Evolutionary conservation across 2,888 invertebrate genomes (phyloP), one percentile per base, ranked within the genome.

Genomic region (Sinodicranocentrus sp.): DNA sequence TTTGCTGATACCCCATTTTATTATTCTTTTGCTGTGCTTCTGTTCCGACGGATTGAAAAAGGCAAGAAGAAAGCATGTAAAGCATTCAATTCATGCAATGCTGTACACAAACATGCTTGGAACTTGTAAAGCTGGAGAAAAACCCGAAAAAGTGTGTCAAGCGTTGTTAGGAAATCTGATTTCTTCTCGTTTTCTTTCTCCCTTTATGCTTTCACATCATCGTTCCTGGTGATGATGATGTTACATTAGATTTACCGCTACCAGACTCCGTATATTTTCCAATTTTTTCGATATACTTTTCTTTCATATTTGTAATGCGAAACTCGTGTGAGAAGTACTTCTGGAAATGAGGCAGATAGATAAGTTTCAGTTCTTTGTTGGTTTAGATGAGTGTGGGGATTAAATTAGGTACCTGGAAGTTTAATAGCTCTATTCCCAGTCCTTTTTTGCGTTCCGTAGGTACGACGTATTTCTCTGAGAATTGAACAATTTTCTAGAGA

Each of bases 101-200:
- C 15, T 57, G 15, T 15, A n/a, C 39, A 52, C 3, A 43, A 65
- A 52, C 65, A 76, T 67, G 52, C 21, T 52, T 75, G 65, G 33
- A 52, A 75, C 63, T 44, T 73, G 73, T 52, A 65, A 75, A 68
- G 48, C 43, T 57, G 71, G 65, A 65, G 28, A 52, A 48, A 52
- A 57, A 61, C 25, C 13, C 26, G 21, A 67, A 70, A 78, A 78
- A 78, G 78, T 78, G 78, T 78, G 78, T 78, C 78, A 78, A 78
- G 59, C 78, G 59, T 59, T 78, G 70, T 48, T 70, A 44, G 70
- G 52, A 70, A 70, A 78, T 78, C 78, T 70, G 78, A 78, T 70
- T 78, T 78, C 57, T 39, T 78, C 43, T 39, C 33, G 8, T 57
- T 52, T 75, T 57, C 54, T 15, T 48, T 26, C 52, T 70, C 26